Percentiles rank a stretch among this genome's conserved stretches.
Evolutionary conservation across 2,113 vertebrate species (phyloP).

Genomic region (Chascanopsetta lugubris): DNA sequence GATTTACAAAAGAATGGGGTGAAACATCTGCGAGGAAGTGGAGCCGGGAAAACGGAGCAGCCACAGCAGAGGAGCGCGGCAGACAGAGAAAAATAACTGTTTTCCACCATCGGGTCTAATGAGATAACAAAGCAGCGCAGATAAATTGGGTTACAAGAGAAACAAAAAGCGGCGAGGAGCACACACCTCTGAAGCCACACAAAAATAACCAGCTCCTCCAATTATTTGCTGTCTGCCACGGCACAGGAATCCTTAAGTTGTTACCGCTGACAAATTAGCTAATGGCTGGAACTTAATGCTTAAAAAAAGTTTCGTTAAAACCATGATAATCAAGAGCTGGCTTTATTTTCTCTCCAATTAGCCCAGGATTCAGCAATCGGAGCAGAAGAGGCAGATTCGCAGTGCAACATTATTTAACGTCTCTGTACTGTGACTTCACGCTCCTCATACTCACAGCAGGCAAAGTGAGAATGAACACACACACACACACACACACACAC

Average conservation of each 20-base stretch:
- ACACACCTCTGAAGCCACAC: constrained; percentile 43
- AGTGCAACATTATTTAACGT: neutral
- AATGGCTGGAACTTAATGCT: constrained; percentile 31
- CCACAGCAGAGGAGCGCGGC: constrained; percentile 31
- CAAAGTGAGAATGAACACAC: neutral
- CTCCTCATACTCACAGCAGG: neutral
- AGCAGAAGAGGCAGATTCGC: neutral
- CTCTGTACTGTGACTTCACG: neutral
- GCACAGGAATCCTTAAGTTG: constrained; percentile 3
- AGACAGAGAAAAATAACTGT: constrained; percentile 41
- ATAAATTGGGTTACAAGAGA: constrained; percentile 53
- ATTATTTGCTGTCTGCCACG: constrained; percentile 50
- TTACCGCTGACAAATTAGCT: constrained; percentile 29
- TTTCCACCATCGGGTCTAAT: constrained; percentile 58
- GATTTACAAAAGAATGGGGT: constrained; percentile 1
- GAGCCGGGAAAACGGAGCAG: constrained; percentile 14
- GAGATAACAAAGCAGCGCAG: constrained; percentile 61
- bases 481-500: too few relatives aligned
- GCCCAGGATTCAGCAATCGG: constrained; percentile 14
- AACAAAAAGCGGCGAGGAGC: constrained; percentile 50
- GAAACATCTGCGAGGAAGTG: constrained; percentile 23
- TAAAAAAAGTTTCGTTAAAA: constrained; percentile 28
- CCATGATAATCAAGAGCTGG: constrained; percentile 12
- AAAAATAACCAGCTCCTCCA: constrained; percentile 48
- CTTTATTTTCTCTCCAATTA: constrained; percentile 5